These are phyloP conservation scores for Bubo bubo DNA, from an alignment of 2,113 vertebrate genomes.

Conservation along the genomic window DNA sequence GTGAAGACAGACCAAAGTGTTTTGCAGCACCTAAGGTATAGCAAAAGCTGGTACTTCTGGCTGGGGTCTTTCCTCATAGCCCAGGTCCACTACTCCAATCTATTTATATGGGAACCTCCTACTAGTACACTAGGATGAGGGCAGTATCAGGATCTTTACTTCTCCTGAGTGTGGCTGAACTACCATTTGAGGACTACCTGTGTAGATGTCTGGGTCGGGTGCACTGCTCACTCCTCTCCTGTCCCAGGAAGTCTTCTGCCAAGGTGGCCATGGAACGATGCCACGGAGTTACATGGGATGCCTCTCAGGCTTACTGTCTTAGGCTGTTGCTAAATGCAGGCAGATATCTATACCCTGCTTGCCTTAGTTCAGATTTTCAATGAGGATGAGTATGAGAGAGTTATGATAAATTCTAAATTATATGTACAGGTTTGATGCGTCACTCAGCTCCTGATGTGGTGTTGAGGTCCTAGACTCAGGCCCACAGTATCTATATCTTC, in stretches of 20 bases:
- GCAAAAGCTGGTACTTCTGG: background rate
- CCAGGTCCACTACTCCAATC: background rate
- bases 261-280: background rate
- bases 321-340: background rate
- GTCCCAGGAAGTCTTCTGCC: background rate
- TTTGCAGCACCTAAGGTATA: background rate
- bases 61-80: background rate
- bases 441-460: background rate
- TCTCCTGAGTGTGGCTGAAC: background rate
- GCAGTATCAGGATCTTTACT: background rate
- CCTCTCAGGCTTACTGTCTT: background rate
- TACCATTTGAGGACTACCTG: background rate
- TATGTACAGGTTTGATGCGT: background rate
- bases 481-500: accelerated
- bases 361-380: background rate
- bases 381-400: background rate
- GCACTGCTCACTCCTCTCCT: background rate
- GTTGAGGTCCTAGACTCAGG: background rate
- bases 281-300: background rate
- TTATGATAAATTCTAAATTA: background rate
- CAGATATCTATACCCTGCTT: background rate
- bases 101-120: background rate
- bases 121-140: background rate
- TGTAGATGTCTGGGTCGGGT: background rate
- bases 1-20: background rate